Evolutionary conservation across 2,888 invertebrate genomes (phyloP), one percentile per base, ranked within the genome.

Genomic region (Halictus ligatus): DNA sequence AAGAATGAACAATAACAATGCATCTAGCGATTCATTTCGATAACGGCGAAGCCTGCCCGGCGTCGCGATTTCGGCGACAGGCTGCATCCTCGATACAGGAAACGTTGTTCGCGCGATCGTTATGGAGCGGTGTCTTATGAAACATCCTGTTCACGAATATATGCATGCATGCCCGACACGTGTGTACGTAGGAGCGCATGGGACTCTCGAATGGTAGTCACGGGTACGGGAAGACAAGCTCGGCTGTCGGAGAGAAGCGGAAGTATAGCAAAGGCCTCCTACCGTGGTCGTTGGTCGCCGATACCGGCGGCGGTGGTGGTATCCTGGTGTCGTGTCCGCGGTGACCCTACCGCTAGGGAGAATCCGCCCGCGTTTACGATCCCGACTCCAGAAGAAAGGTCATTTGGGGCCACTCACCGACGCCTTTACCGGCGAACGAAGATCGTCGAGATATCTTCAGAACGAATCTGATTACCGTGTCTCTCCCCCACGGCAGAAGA

Each of bases 351-450:
- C 69, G 67, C 40, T n/a, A 64, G 58, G 76, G 40, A 74, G 74
- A 77, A 85, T 85, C 85, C 77, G 81, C 73, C 85, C 85, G 77
- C 80, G 69, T 73, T 80, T 80, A 73, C 79, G 74, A 80, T 77
- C 72, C 35, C 74, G 25, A 15, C 67, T 29, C 80, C 48, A 50
- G 85, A 85, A 81, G 81, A 85, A 85, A 85, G 85, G 85, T 85
- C 85, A 85, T 85, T 77, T 75, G 80, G 85, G 85, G 85, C 81
- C 85, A 85, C 80, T 85, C 85, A 85, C 85, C 85, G 85, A 85
- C 85, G 85, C 85, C 85, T 85, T 74, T 76, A 48, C 84, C 76
- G 29, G 69, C 69, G 48, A 71, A 25, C 76, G 85, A 84, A 81
- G 85, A 85, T 85, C 85, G 64, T 48, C 80, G 64, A 74, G 85